Evolutionary conservation across 2,888 invertebrate genomes (phyloP).

Genomic region (Napeogenes inachia): DNA sequence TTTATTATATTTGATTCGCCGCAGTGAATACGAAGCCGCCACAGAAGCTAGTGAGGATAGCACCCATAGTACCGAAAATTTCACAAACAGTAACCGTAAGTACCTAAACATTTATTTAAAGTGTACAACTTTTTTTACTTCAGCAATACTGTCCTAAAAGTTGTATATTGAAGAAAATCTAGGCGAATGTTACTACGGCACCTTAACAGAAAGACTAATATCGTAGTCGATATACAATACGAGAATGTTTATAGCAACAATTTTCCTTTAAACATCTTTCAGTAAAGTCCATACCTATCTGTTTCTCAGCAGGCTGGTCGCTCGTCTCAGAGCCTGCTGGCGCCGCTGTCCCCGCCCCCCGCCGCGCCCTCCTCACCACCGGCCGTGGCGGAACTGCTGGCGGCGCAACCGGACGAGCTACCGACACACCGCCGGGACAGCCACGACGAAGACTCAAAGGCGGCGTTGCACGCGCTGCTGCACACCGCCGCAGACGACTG

Average conservation of each 20-base stretch:
- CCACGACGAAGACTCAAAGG: constrained; percentile 38
- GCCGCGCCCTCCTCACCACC: constrained; percentile 30
- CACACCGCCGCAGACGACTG: constrained; percentile 35
- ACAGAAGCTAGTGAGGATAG: constrained; percentile 63
- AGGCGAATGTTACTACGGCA: too few relatives aligned
- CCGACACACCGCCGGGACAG: not conserved
- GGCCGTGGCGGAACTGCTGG: constrained; percentile 49
- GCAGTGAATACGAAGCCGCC: constrained; percentile 45
- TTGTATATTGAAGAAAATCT: too few relatives aligned
- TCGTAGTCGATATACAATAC: too few relatives aligned
- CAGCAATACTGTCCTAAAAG: too few relatives aligned
- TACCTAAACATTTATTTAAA: constrained; percentile 8
- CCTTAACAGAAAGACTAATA: too few relatives aligned
- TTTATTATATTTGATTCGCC: constrained; percentile 16
- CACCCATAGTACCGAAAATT: constrained; percentile 48
- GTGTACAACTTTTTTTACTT: too few relatives aligned
- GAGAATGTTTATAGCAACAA: too few relatives aligned
- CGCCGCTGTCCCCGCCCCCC: constrained; percentile 51
- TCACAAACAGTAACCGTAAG: constrained; percentile 44
- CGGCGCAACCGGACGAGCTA: constrained; percentile 34
- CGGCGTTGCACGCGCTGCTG: constrained; percentile 39
- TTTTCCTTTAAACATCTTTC: too few relatives aligned
- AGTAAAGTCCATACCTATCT: not conserved
- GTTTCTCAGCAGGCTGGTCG: constrained; percentile 39
- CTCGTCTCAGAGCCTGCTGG: constrained; percentile 58